phyloP scores from a whole-genome alignment of 2,797 vertebrate genomes.

The Bothrops alternatus region DNA sequence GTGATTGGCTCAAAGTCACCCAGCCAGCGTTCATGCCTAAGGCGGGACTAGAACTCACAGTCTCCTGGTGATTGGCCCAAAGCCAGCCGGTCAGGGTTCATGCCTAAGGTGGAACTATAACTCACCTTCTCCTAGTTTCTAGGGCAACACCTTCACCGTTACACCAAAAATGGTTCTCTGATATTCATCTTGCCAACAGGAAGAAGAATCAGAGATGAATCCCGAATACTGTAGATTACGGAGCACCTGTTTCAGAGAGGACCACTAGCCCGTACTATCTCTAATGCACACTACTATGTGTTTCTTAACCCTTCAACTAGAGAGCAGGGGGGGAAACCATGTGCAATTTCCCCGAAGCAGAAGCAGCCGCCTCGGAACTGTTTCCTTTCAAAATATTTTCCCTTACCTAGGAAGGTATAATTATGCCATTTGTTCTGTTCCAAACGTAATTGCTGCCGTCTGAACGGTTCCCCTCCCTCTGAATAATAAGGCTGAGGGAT shows the following conservation, averaged over 20 bases:
- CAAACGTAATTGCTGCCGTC: slow-evolving; percentile 59
- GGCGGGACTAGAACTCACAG: too few species aligned
- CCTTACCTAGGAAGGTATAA: slow-evolving; percentile 54
- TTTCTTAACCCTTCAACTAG: neutral
- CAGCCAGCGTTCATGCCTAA: too few species aligned
- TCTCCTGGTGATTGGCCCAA: too few species aligned
- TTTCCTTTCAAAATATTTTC: slow-evolving; percentile 66
- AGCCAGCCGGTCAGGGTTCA: too few species aligned
- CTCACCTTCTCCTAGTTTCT: neutral
- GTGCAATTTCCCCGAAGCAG: slow-evolving; percentile 3
- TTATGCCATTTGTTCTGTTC: slow-evolving; percentile 51
- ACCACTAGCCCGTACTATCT: neutral
- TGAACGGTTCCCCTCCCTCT: slow-evolving; percentile 24
- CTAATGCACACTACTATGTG: neutral
- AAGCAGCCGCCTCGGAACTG: slow-evolving; percentile 35
- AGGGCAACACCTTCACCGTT: neutral
- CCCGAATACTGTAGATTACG: neutral
- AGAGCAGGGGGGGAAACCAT: slow-evolving; percentile 7
- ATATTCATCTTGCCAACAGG: neutral
- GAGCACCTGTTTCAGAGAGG: neutral
- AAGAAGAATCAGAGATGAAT: neutral
- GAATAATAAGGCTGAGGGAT: slow-evolving; percentile 27
- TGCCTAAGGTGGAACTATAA: neutral
- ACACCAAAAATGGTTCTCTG: neutral
- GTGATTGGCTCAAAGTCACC: too few species aligned